Evolutionary conservation across 1,140 invertebrate genomes (phyloP), one percentile per base, ranked within the genome.

Genomic region (Lepidurus arcticus): DNA sequence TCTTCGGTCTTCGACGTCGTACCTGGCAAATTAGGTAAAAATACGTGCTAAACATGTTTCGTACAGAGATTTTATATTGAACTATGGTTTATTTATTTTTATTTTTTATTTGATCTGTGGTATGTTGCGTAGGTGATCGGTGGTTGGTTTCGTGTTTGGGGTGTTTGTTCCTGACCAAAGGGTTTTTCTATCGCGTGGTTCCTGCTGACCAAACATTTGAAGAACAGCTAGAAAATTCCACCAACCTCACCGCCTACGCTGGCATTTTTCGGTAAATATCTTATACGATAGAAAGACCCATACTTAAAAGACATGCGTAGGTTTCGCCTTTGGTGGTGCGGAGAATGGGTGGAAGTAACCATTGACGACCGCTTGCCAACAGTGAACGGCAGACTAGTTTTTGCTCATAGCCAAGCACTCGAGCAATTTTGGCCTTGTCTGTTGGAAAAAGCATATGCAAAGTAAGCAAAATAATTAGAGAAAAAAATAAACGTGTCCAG

Each of bases 391-490:
- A 90, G 93, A 81, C 87, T 99, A 73, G 93, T 96, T 8, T 99
- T 98, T 86, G 89, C 98, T 81, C 95, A 98, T 83, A 92, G 93
- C 13, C 90, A 91, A 80, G 89, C 92, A 80, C 92, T 91, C 1
- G 94, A 96, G 82, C 92, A 94, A 82, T 97, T 97, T 84, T 99
- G 97, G 97, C 93, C 95, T 1, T 92, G 95, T 1, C 86, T 99
- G 26, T 86, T 99, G 74, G 97, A 99, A 86, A 99, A 99, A 87
- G 97, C 97, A 26, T 99, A 98, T 84, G 97, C 97, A 76, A 99
- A 99, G 94, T 95, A 85, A 91, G 53, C 53, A 65, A 65, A 47
- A 9, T 7, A 7, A 16, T 42, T 53, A 16, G 7, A 65, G 21
- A 65, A 13, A 65, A 65, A 1, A 65, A 4, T 3, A 47, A 47